phyloP scores from a whole-genome alignment of 2,113 vertebrate genomes.

The Eira barbara region DNA sequence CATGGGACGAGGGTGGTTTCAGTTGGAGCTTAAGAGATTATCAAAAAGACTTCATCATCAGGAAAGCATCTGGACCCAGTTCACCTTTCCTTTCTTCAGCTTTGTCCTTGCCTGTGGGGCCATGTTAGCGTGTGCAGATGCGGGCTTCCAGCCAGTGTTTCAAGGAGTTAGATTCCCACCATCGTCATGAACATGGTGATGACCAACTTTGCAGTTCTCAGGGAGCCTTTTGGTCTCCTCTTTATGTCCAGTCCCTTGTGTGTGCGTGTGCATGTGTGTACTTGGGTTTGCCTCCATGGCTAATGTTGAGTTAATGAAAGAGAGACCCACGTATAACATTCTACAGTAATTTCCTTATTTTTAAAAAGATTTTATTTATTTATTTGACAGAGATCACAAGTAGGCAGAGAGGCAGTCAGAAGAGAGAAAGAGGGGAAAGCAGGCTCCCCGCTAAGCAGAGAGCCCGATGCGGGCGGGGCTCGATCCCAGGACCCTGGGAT shows the following conservation, averaged over 20 bases:
- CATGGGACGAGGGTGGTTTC: neutral
- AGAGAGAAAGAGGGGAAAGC: no score
- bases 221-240: neutral
- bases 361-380: no score
- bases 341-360: neutral
- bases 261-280: neutral
- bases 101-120: neutral
- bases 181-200: neutral
- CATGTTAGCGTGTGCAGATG: neutral
- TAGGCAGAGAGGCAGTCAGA: no score
- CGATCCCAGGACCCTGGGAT: no score
- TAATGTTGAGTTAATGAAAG: neutral
- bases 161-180: neutral
- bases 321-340: neutral
- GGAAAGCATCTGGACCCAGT: neutral
- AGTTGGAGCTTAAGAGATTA: neutral
- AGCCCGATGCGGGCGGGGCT: no score
- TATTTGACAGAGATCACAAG: no score
- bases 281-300: neutral
- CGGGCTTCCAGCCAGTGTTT: neutral
- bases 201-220: neutral
- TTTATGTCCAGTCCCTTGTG: neutral
- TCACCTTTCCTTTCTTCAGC: neutral
- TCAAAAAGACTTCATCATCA: neutral
- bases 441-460: no score